Percentiles rank a stretch among this genome's conserved stretches.
These are phyloP conservation scores for Myripristis jacobus DNA, from an alignment of 2,797 vertebrate genomes.

Conservation along the genomic window DNA sequence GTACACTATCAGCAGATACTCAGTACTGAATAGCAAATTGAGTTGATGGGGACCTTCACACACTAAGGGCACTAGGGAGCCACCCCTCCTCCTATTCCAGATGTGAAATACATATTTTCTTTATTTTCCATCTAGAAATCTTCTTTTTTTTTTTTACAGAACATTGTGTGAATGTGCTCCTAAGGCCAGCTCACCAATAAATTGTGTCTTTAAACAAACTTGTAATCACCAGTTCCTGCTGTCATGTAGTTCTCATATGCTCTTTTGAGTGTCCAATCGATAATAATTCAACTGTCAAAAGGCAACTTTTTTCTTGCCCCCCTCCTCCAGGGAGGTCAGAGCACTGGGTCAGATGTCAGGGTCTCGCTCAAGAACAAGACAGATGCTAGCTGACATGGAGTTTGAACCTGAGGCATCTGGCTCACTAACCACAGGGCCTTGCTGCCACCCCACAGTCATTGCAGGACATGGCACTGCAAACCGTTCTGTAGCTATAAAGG, in stretches of 20 bases:
- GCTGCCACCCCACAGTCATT: no score
- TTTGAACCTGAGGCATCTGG: neutral
- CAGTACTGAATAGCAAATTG: no score
- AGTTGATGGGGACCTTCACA: no score
- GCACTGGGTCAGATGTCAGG: constrained; percentile 37
- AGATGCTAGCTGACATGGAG: neutral
- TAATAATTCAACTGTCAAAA: constrained; percentile 8
- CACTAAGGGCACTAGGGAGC: no score
- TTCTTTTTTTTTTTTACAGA: neutral
- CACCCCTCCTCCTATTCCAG: no score
- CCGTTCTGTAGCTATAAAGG: no score
- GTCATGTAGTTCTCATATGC: neutral
- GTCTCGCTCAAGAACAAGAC: neutral
- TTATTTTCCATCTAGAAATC: neutral
- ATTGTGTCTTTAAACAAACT: constrained; percentile 6
- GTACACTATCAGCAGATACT: no score
- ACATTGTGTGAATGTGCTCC: neutral
- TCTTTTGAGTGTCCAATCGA: constrained; percentile 8
- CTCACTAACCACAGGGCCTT: neutral
- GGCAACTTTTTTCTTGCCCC: neutral
- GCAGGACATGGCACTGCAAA: no score
- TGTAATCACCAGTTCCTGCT: neutral
- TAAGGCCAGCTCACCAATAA: neutral
- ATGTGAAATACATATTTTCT: no score
- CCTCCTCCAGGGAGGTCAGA: constrained; percentile 13